Base-by-base conservation (phyloP, 2,888 invertebrate species). In the Troglohyphantes excavatus region DNA sequence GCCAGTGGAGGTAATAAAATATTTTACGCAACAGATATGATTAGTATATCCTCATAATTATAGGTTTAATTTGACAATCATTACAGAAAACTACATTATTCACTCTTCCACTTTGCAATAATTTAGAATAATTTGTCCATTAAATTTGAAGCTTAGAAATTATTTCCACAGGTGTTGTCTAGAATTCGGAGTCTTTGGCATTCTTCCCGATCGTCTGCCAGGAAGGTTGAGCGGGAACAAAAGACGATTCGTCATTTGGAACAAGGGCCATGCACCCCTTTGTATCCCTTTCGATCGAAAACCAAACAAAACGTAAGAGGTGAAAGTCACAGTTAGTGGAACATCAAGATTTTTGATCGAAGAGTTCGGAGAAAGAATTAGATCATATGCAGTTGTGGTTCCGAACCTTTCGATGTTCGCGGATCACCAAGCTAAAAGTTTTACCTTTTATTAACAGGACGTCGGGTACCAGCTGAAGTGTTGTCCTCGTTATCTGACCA, bases 241-340 rank as follows among this genome's bases (percentile, higher is more conserved):
- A 68, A 33, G 72, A 6, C 26, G 13, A 72, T 23, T 23, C 23
- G 23, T 46, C n/a, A 43, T 17, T 9, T 11, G 39, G 19, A 72
- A 72, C 72, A 72, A 72, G 46, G 53, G 46, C 72, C 72, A 26
- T 46, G 46, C 26, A 72, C 72, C 72, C 46, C 21, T 72, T 72
- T 17, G 13, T 39, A 23, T 7, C 9, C 19, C 33, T 29, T 23
- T 23, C 53, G 17, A 13, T 53, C n/a, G 13, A 1, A 53, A 53
- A 13, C 53, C 17, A 13, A 53, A 53, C 13, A 13, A 53, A 17
- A 46, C 9, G 39, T 39, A 11, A 13, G 13, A 53, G 5, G n/a
- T n/a, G 53, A 53, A 13, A n/a, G 2, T 53, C 13, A 53, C 53
- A 46, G 6, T 2, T 46, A 7, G 9, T 13, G 2, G 2, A 46